Percentiles rank a stretch among this genome's conserved stretches.
Evolutionary conservation across 2,888 invertebrate species (phyloP).

Genomic region (Idaea straminata): DNA sequence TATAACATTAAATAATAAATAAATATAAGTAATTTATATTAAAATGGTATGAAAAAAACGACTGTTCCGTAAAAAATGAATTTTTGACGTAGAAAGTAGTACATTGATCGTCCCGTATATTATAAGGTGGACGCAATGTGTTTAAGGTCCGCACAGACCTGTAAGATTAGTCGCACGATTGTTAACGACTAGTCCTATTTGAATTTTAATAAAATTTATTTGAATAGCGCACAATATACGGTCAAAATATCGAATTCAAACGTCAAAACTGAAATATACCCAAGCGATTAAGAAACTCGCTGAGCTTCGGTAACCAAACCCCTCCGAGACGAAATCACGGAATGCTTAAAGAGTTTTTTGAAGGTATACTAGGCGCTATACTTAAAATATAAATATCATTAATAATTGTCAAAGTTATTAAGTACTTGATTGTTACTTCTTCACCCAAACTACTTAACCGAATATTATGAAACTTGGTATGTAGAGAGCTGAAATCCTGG

Average conservation of each 20-base stretch:
- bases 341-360: too few species aligned
- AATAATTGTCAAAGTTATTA: too few species aligned
- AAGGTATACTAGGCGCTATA: too few species aligned
- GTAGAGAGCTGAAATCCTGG: not conserved
- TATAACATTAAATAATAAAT: not conserved
- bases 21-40: conserved; percentile 17
- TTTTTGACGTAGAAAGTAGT: conserved; percentile 17
- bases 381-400: too few species aligned
- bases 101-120: not conserved
- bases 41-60: conserved; percentile 10
- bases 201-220: not conserved
- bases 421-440: too few species aligned
- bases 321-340: too few species aligned
- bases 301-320: too few species aligned
- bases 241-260: not conserved
- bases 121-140: not conserved
- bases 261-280: not conserved
- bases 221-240: not conserved
- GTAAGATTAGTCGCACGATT: too few species aligned
- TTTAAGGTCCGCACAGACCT: not conserved
- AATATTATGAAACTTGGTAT: not conserved
- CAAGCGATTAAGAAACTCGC: not conserved
- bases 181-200: too few species aligned
- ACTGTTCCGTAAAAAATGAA: conserved; percentile 17
- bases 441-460: not conserved